Base-by-base conservation (phyloP, 1,140 invertebrate genomes). In the Penaeus indicus region DNA sequence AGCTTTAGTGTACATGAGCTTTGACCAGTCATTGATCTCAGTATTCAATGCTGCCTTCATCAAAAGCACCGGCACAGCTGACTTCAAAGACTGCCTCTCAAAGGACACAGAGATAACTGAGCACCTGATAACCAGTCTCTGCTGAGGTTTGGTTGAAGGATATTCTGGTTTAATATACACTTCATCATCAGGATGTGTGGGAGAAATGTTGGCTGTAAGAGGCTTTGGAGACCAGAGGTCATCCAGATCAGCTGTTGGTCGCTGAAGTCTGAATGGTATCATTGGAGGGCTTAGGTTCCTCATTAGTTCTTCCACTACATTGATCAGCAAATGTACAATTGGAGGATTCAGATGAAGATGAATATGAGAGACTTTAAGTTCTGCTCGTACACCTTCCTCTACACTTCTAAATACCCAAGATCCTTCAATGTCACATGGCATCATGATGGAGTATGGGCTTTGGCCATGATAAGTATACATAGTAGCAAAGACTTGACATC, bases 171-270 rank as follows among this genome's bases (percentile, higher is more conserved):
- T 86, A n/a, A 91, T 90, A 54, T 75, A 77, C 21, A 89, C 69
- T 77, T 79, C 90, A 91, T 92, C 92, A 93, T 93, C 92, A 91
- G 91, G 92, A 63, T 92, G 92, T 25, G 92, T 91, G 92, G 91
- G 89, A 61, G 93, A 94, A 89, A 92, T 93, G 83, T 92, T 92
- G 32, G 93, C 92, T 27, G 92, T 92, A 75, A 95, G 93, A 92
- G 95, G 95, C 92, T 95, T 96, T 0, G 96, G 95, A 62, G 95
- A 94, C 96, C 96, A 97, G 3, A 97, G 92, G 92, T 96, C 95
- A 90, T 95, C 95, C 64, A 90, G 27, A 69, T 92, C 90, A 93
- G 84, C 67, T 10, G 63, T 61, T 47, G 88, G 88, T 42, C 86
- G 72, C 32, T 88, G 79, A 4, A 90, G 80, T 75, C 80, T 88